Conservation (phyloP, 2,888 invertebrate species). For the Lycaena phlaeas region DNA sequence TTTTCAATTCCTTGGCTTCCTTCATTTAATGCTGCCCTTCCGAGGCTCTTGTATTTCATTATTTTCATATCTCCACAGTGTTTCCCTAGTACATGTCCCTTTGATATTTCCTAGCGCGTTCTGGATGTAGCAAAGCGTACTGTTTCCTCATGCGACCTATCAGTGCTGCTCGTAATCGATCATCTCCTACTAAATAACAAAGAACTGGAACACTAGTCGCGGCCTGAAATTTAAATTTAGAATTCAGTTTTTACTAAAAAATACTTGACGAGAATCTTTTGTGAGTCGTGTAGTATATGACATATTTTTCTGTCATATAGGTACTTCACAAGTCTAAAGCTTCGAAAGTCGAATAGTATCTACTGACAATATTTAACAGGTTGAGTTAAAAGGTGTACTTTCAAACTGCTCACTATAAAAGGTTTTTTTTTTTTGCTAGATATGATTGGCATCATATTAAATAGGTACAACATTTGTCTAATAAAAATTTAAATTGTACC, state of each 20-base stretch:
- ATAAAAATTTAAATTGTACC: constrained; percentile 30
- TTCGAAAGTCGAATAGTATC: too few relatives aligned
- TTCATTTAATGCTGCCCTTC: neutral
- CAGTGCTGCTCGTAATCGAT: constrained; percentile 59
- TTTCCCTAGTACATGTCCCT: constrained; percentile 16
- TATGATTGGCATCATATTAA: too few relatives aligned
- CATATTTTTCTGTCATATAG: too few relatives aligned
- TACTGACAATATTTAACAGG: too few relatives aligned
- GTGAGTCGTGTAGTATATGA: too few relatives aligned
- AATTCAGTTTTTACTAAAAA: neutral
- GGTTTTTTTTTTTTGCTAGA: too few relatives aligned
- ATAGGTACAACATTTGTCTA: too few relatives aligned
- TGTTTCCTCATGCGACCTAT: constrained; percentile 63
- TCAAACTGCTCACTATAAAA: too few relatives aligned
- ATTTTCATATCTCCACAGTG: neutral
- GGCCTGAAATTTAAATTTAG: constrained; percentile 38
- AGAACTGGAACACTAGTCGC: constrained; percentile 64
- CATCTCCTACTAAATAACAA: constrained; percentile 57
- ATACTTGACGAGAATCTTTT: too few relatives aligned
- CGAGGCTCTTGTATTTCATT: constrained; percentile 8
- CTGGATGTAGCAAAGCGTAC: constrained; percentile 56
- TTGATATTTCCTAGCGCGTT: constrained; percentile 41
- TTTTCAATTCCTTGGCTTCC: constrained; percentile 8
- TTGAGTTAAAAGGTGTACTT: too few relatives aligned
- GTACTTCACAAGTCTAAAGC: too few relatives aligned